Conservation (phyloP, 2,888 invertebrate genomes). For the Phanerotoma sp. region DNA sequence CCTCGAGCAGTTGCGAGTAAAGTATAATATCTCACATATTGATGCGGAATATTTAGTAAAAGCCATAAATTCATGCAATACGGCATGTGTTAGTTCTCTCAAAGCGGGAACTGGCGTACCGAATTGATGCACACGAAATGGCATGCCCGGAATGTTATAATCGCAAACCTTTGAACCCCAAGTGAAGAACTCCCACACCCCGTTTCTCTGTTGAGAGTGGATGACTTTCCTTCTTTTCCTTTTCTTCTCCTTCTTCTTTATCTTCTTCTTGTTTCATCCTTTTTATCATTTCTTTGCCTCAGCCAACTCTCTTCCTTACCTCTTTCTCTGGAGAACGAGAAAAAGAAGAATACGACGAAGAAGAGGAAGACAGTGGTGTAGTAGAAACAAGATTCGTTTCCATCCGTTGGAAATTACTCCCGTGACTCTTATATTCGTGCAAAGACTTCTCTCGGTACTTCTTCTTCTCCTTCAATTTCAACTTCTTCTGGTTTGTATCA, state of each 20-base stretch:
- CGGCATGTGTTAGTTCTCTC: slow-evolving; percentile 14
- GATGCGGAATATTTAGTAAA: no score
- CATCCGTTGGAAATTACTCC: slow-evolving; percentile 49
- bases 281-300: slow-evolving; percentile 9
- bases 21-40: no score
- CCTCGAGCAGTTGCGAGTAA: no score
- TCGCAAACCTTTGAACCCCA: slow-evolving; percentile 56
- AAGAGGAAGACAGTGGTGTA: slow-evolving; percentile 25
- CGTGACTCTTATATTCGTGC: slow-evolving; percentile 42
- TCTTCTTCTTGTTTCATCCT: slow-evolving; percentile 4
- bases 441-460: slow-evolving; percentile 2
- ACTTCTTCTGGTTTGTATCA: neutral
- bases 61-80: no score
- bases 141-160: slow-evolving; percentile 57
- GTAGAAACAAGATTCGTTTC: no score
- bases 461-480: neutral
- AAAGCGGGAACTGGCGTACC: slow-evolving; percentile 56
- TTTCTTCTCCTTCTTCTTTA: slow-evolving; percentile 1
- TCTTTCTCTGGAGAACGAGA: slow-evolving; percentile 5
- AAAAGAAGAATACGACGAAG: neutral
- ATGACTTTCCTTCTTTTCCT: slow-evolving; percentile 11
- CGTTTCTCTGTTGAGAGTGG: slow-evolving; percentile 34
- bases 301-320: slow-evolving; percentile 17
- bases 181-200: slow-evolving; percentile 54
- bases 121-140: slow-evolving; percentile 57